phyloP scores from a whole-genome alignment of 2,113 vertebrate genomes.

The Psittacus erithacus region DNA sequence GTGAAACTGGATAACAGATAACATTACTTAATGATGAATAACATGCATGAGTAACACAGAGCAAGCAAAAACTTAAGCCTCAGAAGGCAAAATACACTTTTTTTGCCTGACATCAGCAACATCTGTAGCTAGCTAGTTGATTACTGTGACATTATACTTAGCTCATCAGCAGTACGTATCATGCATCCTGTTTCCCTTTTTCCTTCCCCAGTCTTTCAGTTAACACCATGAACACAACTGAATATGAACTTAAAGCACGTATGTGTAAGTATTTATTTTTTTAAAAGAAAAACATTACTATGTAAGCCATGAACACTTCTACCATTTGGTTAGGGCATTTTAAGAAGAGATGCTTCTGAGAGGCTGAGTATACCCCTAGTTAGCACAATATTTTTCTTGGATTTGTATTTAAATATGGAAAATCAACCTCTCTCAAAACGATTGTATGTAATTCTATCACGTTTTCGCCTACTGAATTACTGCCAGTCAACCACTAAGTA shows the following conservation, averaged over 20 bases:
- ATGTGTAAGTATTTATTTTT: not conserved
- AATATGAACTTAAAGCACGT: not conserved
- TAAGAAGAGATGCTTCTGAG: not conserved
- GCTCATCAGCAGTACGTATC: not conserved
- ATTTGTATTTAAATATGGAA: not conserved
- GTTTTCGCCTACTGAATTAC: not conserved
- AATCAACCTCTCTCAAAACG: not conserved
- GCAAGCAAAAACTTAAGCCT: not conserved
- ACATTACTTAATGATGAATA: not conserved
- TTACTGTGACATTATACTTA: not conserved
- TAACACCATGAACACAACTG: not conserved
- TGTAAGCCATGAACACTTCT: not conserved
- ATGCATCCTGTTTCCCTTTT: not conserved
- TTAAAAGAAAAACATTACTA: not conserved
- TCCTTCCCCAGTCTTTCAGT: not conserved
- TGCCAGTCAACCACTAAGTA: not conserved
- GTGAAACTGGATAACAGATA: not conserved
- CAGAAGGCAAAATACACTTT: slow-evolving; percentile 37
- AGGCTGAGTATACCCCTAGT: not conserved
- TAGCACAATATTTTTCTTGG: not conserved
- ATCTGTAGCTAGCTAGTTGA: not conserved
- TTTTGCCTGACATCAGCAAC: slow-evolving; percentile 17
- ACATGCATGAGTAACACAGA: not conserved
- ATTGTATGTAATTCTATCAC: not conserved
- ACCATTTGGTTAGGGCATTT: not conserved